Evolutionary conservation across 1,140 invertebrate species (phyloP).

Genomic region (Drosophila saltans): DNA sequence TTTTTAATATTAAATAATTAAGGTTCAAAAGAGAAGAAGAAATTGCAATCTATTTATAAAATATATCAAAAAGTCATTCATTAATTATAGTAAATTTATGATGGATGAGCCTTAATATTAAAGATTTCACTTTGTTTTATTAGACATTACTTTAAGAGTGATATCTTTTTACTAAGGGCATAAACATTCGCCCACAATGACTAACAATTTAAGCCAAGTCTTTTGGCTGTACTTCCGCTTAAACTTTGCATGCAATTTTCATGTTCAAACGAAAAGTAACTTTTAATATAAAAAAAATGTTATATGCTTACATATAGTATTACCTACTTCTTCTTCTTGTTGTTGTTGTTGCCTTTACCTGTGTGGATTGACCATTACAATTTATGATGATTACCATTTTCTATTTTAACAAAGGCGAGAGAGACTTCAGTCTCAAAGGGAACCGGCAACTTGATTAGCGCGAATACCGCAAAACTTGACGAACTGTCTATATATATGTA

Average conservation of each 20-base stretch:
- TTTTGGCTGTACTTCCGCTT: conserved; percentile 30
- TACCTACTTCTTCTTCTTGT: conserved; percentile 29
- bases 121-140: too few relatives aligned
- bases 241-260: conserved; percentile 22
- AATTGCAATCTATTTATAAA: too few relatives aligned
- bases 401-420: too few relatives aligned
- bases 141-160: too few relatives aligned
- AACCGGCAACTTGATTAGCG: conserved; percentile 71
- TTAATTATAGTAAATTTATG: too few relatives aligned
- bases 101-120: too few relatives aligned
- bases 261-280: conserved; percentile 16
- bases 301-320: conserved; percentile 44
- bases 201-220: not conserved
- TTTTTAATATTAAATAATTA: too few relatives aligned
- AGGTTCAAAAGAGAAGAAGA: too few relatives aligned
- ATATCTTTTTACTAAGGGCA: too few relatives aligned
- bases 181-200: not conserved
- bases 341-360: conserved; percentile 37
- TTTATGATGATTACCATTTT: conserved; percentile 71
- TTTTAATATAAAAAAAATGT: not conserved
- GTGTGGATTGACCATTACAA: conserved; percentile 63
- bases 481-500: conserved; percentile 10
- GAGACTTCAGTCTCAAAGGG: conserved; percentile 12
- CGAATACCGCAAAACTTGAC: conserved; percentile 37
- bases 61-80: too few relatives aligned